Evolutionary conservation across 2,888 invertebrate genomes (phyloP).

Genomic region (Chrysina gloriosa): DNA sequence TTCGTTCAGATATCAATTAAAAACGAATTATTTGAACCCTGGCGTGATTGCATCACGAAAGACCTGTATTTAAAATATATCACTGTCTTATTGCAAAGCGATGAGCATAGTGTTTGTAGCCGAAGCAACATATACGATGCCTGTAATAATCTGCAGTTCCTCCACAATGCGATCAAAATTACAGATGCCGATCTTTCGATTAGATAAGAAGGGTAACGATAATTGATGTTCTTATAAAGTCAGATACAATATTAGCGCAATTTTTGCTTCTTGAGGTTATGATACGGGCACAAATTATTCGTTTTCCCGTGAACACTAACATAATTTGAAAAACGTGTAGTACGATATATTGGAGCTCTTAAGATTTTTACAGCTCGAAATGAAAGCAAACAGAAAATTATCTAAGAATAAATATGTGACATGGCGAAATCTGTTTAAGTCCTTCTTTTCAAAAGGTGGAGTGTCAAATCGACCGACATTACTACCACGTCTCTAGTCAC

Average conservation of each 20-base stretch:
- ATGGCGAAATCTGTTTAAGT: too few relatives aligned
- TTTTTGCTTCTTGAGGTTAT: conserved; percentile 15
- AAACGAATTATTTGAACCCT: conserved; percentile 30
- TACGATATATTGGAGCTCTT: too few relatives aligned
- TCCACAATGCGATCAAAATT: conserved; percentile 48
- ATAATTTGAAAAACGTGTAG: too few relatives aligned
- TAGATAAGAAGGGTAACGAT: conserved; percentile 46
- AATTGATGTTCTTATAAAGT: conserved; percentile 47
- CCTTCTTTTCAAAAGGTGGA: too few relatives aligned
- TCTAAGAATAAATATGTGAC: too few relatives aligned
- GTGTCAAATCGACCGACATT: too few relatives aligned
- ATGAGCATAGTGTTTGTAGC: conserved; percentile 37
- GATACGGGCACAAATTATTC: too few relatives aligned
- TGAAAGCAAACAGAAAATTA: too few relatives aligned
- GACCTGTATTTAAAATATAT: conserved; percentile 49
- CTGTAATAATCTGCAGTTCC: conserved; percentile 47
- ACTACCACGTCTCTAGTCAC: too few relatives aligned
- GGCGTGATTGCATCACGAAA: neutral
- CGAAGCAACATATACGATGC: conserved; percentile 45
- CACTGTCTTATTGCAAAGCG: conserved; percentile 47
- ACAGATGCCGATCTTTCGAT: conserved; percentile 46
- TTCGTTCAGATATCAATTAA: conserved; percentile 25
- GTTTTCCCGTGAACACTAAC: too few relatives aligned
- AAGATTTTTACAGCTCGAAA: too few relatives aligned
- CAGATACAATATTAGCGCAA: conserved; percentile 33